Conservation (phyloP, 1,140 invertebrate species). For the Scaptomyza pallida region DNA sequence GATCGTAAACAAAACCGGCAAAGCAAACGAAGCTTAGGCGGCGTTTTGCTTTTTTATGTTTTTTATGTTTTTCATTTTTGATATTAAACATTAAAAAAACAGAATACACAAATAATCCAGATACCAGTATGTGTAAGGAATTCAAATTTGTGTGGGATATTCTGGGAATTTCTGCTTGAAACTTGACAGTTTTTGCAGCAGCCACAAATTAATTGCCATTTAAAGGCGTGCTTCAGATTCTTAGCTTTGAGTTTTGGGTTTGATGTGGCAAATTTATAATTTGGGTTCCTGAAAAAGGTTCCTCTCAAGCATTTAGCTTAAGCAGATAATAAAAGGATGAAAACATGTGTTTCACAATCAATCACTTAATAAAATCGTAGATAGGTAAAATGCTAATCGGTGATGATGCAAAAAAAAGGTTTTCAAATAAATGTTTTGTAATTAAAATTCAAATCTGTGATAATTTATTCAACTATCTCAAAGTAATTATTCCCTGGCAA, state of each 20-base stretch:
- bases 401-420: too few relatives aligned
- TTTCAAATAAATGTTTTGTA: too few relatives aligned
- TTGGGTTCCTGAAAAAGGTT: slow-evolving; percentile 3
- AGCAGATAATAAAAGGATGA: slow-evolving; percentile 1
- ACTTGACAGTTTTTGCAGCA: slow-evolving; percentile 62
- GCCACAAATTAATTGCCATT: slow-evolving; percentile 76
- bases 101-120: slow-evolving; percentile 44
- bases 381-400: too few relatives aligned
- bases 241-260: slow-evolving; percentile 21
- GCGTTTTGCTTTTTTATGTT: slow-evolving; percentile 35
- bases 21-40: slow-evolving; percentile 24
- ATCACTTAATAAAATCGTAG: background rate
- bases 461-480: slow-evolving; percentile 3
- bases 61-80: slow-evolving; percentile 45
- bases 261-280: background rate
- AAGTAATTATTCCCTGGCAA: slow-evolving; percentile 14
- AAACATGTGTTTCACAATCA: slow-evolving; percentile 1
- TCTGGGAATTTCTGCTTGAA: slow-evolving; percentile 57
- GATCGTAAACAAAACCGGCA: slow-evolving; percentile 64
- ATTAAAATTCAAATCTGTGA: too few relatives aligned
- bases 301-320: slow-evolving; percentile 7
- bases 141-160: slow-evolving; percentile 40
- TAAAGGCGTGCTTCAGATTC: slow-evolving; percentile 63
- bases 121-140: slow-evolving; percentile 20
- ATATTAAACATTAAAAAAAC: slow-evolving; percentile 59